Conservation (phyloP, 2,797 vertebrate genomes). For the Distichodus sexfasciatus region DNA sequence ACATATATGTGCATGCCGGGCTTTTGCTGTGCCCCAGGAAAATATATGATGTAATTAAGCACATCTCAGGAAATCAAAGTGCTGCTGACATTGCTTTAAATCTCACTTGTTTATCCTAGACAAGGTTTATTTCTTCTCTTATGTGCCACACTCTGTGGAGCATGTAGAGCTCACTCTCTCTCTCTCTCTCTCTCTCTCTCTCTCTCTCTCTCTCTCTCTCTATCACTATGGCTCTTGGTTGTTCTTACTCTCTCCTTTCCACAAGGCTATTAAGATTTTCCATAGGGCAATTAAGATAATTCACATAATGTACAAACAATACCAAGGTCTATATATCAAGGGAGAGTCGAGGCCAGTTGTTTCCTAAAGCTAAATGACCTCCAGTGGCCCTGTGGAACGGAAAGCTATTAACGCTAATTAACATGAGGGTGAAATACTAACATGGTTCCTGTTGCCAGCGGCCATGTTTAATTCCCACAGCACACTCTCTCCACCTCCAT, state of each 20-base stretch:
- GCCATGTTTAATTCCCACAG: conserved; percentile 49
- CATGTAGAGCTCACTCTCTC: conserved; percentile 11
- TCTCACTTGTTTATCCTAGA: conserved; percentile 46
- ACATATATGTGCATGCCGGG: conserved; percentile 5
- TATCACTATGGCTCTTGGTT: not conserved
- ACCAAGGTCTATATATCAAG: conserved; percentile 57
- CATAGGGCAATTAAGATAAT: conserved; percentile 61
- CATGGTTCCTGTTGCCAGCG: conserved; percentile 54
- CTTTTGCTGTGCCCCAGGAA: conserved; percentile 10
- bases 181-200: conserved; percentile 1
- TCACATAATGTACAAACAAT: conserved; percentile 60
- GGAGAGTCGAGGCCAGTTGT: conserved; percentile 53
- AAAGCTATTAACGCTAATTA: conserved; percentile 67
- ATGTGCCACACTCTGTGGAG: conserved; percentile 24
- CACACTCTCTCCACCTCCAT: conserved; percentile 36
- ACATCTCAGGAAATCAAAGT: conserved; percentile 51
- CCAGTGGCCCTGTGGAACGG: conserved; percentile 55
- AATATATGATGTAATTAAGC: conserved; percentile 46
- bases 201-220: not conserved
- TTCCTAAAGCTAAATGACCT: conserved; percentile 64
- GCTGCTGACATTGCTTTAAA: conserved; percentile 44
- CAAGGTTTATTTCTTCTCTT: conserved; percentile 36
- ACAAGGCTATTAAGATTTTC: conserved; percentile 50
- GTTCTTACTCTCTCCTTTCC: conserved; percentile 23
- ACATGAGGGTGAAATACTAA: conserved; percentile 62